These are phyloP conservation scores for Microctenopoma steveboyesi DNA, from an alignment of 2,797 vertebrate genomes.

Conservation along the genomic window DNA sequence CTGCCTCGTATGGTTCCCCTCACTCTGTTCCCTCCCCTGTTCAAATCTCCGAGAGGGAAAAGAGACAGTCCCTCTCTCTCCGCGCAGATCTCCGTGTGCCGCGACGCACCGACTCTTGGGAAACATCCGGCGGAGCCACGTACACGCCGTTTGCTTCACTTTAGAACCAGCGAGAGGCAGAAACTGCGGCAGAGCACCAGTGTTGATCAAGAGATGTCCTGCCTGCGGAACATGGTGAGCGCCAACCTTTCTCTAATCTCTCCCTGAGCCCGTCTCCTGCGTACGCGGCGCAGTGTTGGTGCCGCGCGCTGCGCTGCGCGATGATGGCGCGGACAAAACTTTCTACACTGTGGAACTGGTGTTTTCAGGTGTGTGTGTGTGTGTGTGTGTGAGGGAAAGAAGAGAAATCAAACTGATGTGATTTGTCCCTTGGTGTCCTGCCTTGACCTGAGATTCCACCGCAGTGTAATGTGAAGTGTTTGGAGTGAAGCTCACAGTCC, in stretches of 20 bases:
- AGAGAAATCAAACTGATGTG: background rate
- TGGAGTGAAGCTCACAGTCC: constrained; percentile 58
- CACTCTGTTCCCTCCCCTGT: constrained; percentile 43
- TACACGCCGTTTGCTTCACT: constrained; percentile 23
- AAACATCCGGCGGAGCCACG: constrained; percentile 43
- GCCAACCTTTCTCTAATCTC: background rate
- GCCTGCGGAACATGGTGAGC: constrained; percentile 72
- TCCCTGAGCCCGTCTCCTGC: background rate
- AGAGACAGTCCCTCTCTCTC: constrained; percentile 16
- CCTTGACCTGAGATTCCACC: constrained; percentile 18
- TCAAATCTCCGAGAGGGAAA: constrained; percentile 83
- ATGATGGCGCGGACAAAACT: constrained; percentile 37
- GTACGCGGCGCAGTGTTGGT: background rate
- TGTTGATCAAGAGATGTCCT: constrained; percentile 60
- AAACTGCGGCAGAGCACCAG: constrained; percentile 36
- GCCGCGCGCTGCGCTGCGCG: background rate
- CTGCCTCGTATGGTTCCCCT: constrained; percentile 48
- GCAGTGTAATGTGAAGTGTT: constrained; percentile 39
- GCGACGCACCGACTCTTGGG: constrained; percentile 15
- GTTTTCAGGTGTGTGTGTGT: background rate
- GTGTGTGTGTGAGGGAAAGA: background rate
- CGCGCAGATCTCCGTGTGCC: constrained; percentile 23
- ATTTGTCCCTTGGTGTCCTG: constrained; percentile 37
- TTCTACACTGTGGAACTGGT: background rate
- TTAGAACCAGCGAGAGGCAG: constrained; percentile 14